Conservation (phyloP, 2,113 vertebrate genomes). For the Conger conger region DNA sequence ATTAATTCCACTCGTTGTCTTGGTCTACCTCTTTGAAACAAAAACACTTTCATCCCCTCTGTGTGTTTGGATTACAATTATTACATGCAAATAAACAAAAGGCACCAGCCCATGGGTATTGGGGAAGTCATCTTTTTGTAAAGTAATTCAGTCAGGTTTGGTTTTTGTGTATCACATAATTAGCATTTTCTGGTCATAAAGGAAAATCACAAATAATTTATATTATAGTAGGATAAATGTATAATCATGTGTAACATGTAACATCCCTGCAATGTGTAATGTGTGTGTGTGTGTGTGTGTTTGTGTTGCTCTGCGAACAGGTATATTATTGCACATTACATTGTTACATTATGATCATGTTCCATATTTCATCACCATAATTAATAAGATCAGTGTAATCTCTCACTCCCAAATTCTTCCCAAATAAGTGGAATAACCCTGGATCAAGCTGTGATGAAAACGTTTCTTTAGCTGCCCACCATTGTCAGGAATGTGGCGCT, state of each 20-base stretch:
- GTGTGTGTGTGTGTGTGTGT: background rate
- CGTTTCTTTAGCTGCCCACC: slow-evolving; percentile 23
- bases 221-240: background rate
- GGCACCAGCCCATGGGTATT: background rate
- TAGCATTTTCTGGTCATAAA: background rate
- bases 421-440: slow-evolving; percentile 33
- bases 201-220: slow-evolving; percentile 2
- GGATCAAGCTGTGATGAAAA: background rate
- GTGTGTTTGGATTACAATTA: background rate
- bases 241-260: background rate
- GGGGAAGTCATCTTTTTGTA: no score
- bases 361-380: slow-evolving; percentile 54
- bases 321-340: slow-evolving; percentile 47
- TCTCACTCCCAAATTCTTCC: slow-evolving; percentile 45
- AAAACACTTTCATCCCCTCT: background rate
- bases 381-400: slow-evolving; percentile 54
- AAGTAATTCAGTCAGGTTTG: background rate
- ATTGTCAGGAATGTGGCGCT: slow-evolving; percentile 32
- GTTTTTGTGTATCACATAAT: background rate
- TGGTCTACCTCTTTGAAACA: background rate
- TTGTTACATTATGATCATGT: slow-evolving; percentile 60
- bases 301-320: background rate
- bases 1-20: background rate
- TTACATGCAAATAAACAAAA: background rate
- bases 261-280: background rate